Conservation (phyloP, 2,113 vertebrate species). For the Macheiramphus alcinus region DNA sequence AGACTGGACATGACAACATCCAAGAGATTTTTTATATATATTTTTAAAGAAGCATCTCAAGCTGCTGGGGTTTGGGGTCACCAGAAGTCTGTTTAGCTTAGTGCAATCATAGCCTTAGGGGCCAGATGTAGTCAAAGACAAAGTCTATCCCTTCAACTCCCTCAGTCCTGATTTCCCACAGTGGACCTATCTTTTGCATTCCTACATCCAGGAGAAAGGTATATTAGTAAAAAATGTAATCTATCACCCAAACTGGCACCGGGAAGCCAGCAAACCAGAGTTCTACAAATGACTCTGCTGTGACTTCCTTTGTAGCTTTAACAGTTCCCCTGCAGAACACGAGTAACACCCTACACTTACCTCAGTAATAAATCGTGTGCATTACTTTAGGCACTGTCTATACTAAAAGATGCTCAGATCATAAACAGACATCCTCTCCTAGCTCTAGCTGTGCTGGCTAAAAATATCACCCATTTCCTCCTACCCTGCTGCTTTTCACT, state of each 20-base stretch:
- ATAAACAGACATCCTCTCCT: neutral
- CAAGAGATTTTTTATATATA: neutral
- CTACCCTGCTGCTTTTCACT: neutral
- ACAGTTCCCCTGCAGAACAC: neutral
- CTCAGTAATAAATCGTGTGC: neutral
- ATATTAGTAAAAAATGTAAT: neutral
- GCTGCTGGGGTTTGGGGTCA: neutral
- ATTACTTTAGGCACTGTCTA: neutral
- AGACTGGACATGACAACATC: neutral
- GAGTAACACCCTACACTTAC: neutral
- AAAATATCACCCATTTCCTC: neutral
- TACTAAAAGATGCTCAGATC: conserved; percentile 5
- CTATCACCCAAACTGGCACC: neutral
- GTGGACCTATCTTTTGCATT: neutral
- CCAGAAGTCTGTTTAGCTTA: neutral
- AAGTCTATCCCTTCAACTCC: neutral
- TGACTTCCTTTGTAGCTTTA: neutral
- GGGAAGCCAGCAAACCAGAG: neutral
- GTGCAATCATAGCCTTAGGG: neutral
- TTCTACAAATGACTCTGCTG: neutral
- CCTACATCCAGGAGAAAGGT: neutral
- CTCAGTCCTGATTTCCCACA: neutral
- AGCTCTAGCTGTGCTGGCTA: conserved; percentile 12
- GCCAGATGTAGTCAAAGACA: neutral
- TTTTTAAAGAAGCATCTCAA: neutral